Evolutionary conservation across 2,888 invertebrate species (phyloP), one percentile per base, ranked within the genome.

Genomic region (Tachina lurida): DNA sequence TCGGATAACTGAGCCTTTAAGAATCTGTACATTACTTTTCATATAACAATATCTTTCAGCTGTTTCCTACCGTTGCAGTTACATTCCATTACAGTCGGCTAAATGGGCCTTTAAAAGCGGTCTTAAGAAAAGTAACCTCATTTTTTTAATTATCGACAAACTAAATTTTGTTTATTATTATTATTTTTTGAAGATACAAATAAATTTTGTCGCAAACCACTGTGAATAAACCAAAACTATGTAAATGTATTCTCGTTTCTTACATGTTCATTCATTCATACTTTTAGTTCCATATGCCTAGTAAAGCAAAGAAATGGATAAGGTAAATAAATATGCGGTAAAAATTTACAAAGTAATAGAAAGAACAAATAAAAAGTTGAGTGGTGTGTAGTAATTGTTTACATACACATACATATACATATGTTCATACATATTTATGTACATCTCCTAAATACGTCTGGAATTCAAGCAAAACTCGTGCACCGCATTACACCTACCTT

Each of bases 221-320:
- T 67, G 71, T 71, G 19, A 65, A 49, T 5, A 19, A 58, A 17
- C 52, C 10, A 45, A 12, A 22, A 56, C 19, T 5, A 49, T 31
- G 31, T 31, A 31, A n/a, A 71, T 47, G 60, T 17, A 43, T 41
- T 65, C 71, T 52, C 15, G 43, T 54, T 58, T 75, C 54, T 79
- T 70, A 56, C 22, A 58, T 68, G 31, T 62, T 67, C 43, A 54
- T 71, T 71, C 63, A 65, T 79, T 65, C 54, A 78, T 62, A 56
- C 39, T 19, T 76, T 76, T 15, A 65, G 70, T 74, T 63, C 74
- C 74, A 82, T 81, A 85, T 85, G 82, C 73, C 68, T 54, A 70
- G 41, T 63, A 73, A 79, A 65, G 56, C 74, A 73, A 62, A 83
- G 52, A 62, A 71, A 65, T 39, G 56, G 22, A 56, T 10, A 47